Percentiles rank a stretch among this genome's conserved stretches.
Evolutionary conservation across 2,888 invertebrate species (phyloP).

Genomic region (Neoitamus cyanurus): DNA sequence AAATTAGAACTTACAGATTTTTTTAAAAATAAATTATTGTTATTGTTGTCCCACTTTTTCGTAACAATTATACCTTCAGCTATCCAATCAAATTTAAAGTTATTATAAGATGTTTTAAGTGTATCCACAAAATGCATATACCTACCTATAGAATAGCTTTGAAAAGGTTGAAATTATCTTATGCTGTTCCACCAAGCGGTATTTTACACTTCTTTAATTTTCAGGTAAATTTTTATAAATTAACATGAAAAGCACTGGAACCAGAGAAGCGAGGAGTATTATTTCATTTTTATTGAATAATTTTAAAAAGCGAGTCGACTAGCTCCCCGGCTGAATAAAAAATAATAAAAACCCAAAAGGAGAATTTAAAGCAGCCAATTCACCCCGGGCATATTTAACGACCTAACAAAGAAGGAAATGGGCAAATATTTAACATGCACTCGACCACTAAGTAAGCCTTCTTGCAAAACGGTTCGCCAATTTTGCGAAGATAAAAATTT

Average conservation of each 20-base stretch:
- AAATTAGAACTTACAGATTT: too few species aligned
- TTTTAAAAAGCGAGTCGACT: background rate
- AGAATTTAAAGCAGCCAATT: background rate
- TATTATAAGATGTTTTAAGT: too few species aligned
- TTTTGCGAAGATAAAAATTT: background rate
- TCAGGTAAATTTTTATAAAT: background rate
- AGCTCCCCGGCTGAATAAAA: background rate
- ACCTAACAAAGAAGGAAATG: background rate
- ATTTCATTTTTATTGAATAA: background rate
- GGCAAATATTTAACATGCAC: conserved; percentile 5
- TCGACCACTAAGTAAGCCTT: background rate
- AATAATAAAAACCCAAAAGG: background rate
- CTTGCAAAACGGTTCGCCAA: background rate
- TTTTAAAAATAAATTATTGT: too few species aligned
- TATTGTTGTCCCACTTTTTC: too few species aligned
- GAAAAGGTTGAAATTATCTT: too few species aligned
- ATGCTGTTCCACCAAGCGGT: too few species aligned
- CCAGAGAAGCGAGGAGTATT: background rate
- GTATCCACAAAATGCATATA: too few species aligned
- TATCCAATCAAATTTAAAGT: too few species aligned
- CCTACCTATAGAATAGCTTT: too few species aligned
- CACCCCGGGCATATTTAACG: background rate
- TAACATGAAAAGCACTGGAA: background rate
- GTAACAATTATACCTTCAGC: too few species aligned
- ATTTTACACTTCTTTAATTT: background rate